A percentile compares a stretch with the other conserved stretches of the same genome.
These are phyloP conservation scores for Masticophis lateralis DNA, from an alignment of 2,797 vertebrate species.

Conservation along the genomic window DNA sequence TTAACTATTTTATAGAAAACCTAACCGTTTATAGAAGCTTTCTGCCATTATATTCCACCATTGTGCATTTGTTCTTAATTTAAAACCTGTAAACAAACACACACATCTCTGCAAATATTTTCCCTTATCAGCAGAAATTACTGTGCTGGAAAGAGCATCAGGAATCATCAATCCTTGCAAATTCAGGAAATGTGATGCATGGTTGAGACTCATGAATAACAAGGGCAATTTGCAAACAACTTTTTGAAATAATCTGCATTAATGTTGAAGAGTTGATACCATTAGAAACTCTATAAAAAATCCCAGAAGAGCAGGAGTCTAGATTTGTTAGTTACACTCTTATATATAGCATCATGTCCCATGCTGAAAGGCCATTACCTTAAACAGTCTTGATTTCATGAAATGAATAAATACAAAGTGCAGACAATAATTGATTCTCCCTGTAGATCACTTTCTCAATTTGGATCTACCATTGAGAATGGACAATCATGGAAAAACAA, in stretches of 20 bases:
- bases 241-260: neutral
- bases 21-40: neutral
- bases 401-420: neutral
- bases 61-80: neutral
- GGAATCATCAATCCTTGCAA: neutral
- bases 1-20: neutral
- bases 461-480: neutral
- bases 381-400: neutral
- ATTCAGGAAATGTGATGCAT: neutral
- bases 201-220: neutral
- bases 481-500: neutral
- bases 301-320: neutral
- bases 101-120: neutral
- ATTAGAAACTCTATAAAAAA: neutral
- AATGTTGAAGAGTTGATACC: neutral
- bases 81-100: neutral
- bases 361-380: neutral
- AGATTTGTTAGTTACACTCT: neutral
- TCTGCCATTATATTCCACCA: neutral
- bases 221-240: neutral
- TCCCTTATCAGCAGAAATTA: neutral
- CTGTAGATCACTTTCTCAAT: neutral
- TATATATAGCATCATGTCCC: neutral
- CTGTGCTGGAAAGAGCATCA: neutral
- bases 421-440: neutral